Percentiles rank a stretch among this genome's conserved stretches.
Evolutionary conservation across 2,113 vertebrate genomes (phyloP).

Genomic region (Cichladusa arquata): DNA sequence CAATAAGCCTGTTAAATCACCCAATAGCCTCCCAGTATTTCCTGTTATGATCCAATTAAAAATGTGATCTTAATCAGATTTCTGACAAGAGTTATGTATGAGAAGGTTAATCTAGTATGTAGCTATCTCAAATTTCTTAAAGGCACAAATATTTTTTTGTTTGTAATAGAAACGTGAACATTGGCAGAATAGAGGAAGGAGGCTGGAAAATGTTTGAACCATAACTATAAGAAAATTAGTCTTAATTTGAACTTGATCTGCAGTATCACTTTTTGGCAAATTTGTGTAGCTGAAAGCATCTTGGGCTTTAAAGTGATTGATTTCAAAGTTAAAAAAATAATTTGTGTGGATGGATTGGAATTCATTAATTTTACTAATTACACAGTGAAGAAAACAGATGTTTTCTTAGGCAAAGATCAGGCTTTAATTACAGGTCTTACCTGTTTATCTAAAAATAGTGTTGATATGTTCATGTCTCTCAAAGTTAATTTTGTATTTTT

Average conservation of each 20-base stretch:
- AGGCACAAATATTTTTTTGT: not conserved
- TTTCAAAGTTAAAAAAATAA: constrained; percentile 79
- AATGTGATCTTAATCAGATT: not conserved
- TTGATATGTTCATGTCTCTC: constrained; percentile 45
- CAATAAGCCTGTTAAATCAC: not conserved
- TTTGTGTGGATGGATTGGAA: constrained; percentile 82
- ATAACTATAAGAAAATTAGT: not conserved
- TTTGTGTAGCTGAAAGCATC: constrained; percentile 44
- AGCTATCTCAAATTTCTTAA: not conserved
- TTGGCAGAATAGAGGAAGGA: not conserved
- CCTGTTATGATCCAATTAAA: not conserved
- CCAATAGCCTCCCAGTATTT: not conserved
- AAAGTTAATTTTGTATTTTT: constrained; percentile 33
- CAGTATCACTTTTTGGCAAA: constrained; percentile 60
- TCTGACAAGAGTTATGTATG: not conserved
- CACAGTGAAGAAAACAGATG: constrained; percentile 82
- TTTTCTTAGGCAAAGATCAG: constrained; percentile 78
- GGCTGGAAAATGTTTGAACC: not conserved
- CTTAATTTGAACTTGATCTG: constrained; percentile 20
- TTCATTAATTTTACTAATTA: constrained; percentile 89
- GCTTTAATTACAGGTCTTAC: constrained; percentile 78
- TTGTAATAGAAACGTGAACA: not conserved
- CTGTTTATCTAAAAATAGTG: constrained; percentile 79
- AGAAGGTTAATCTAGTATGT: not conserved
- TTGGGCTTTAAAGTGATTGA: constrained; percentile 77